Conservation (phyloP, 2,797 vertebrate species). For the Esox masquinongy region DNA sequence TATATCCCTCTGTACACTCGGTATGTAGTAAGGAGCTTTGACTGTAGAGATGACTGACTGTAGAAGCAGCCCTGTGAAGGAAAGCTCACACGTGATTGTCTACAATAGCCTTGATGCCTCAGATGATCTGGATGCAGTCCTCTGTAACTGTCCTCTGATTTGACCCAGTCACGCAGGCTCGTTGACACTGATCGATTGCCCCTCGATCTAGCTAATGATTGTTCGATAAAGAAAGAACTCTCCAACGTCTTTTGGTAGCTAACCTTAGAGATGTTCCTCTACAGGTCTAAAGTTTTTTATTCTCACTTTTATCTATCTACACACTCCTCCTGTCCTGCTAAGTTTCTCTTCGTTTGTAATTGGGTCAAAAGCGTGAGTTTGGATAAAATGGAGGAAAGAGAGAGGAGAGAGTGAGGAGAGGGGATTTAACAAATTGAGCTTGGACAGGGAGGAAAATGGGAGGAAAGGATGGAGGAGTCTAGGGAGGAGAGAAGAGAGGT, state of each 20-base stretch:
- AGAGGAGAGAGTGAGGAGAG: slow-evolving; percentile 2
- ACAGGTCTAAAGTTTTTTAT: not conserved
- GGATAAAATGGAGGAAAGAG: not conserved
- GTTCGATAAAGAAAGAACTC: not conserved
- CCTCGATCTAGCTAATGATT: not conserved
- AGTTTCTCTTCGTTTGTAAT: slow-evolving; percentile 67
- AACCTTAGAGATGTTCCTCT: not conserved
- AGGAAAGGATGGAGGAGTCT: slow-evolving; percentile 30
- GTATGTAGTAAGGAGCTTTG: not conserved
- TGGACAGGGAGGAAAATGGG: slow-evolving; percentile 26
- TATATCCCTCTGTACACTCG: not conserved
- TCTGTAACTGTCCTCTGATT: not conserved
- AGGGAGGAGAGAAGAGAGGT: slow-evolving; percentile 15
- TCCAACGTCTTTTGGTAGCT: not conserved
- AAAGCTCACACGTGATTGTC: not conserved
- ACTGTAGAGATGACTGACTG: not conserved
- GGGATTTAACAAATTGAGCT: slow-evolving; percentile 33
- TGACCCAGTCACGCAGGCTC: not conserved
- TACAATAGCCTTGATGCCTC: not conserved
- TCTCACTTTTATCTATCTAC: slow-evolving; percentile 5
- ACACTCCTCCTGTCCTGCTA: slow-evolving; percentile 31
- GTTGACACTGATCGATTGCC: not conserved
- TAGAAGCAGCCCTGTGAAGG: not conserved
- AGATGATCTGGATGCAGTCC: not conserved
- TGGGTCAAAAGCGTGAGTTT: slow-evolving; percentile 72